Percentiles rank a stretch among this genome's conserved stretches.
These are phyloP conservation scores for Shinisaurus crocodilurus DNA, from an alignment of 2,113 vertebrate species.

Conservation along the genomic window DNA sequence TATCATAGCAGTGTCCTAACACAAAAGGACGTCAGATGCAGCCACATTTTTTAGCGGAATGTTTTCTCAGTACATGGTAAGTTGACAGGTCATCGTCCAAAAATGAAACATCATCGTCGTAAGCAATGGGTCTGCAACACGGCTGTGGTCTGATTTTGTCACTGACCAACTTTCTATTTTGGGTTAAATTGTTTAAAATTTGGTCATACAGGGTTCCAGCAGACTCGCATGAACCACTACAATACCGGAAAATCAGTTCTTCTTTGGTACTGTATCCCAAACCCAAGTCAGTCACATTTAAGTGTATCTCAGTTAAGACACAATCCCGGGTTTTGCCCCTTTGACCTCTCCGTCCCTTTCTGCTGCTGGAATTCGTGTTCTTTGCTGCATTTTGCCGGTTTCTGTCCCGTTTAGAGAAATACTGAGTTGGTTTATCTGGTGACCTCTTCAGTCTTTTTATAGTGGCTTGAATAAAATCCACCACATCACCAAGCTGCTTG, in stretches of 20 bases:
- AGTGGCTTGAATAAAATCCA: slow-evolving; percentile 96
- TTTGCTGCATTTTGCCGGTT: slow-evolving; percentile 80
- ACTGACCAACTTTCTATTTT: slow-evolving; percentile 91
- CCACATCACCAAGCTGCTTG: slow-evolving; percentile 92
- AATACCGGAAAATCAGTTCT: slow-evolving; percentile 96
- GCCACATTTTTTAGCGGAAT: slow-evolving; percentile 95
- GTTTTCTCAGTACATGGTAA: slow-evolving; percentile 97
- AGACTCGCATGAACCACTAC: slow-evolving; percentile 92
- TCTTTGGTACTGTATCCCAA: slow-evolving; percentile 97
- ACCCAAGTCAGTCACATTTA: slow-evolving; percentile 96
- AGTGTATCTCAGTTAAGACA: slow-evolving; percentile 92
- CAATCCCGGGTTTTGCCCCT: slow-evolving; percentile 87
- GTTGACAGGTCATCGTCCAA: slow-evolving; percentile 90
- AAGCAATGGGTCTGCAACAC: slow-evolving; percentile 94
- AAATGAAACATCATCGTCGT: slow-evolving; percentile 96
- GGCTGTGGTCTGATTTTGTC: slow-evolving; percentile 89
- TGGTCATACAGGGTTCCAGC: slow-evolving; percentile 96
- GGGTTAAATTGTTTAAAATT: slow-evolving; percentile 96
- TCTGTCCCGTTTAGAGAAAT: slow-evolving; percentile 81
- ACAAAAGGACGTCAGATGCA: slow-evolving; percentile 84
- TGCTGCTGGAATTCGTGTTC: slow-evolving; percentile 72
- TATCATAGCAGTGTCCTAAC: slow-evolving; percentile 61
- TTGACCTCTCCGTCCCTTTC: slow-evolving; percentile 76
- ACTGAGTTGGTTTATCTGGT: slow-evolving; percentile 76
- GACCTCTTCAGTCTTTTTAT: slow-evolving; percentile 91